Evolutionary conservation across 2,113 vertebrate species (phyloP), one percentile per base, ranked within the genome.

Genomic region (Psophia crepitans): DNA sequence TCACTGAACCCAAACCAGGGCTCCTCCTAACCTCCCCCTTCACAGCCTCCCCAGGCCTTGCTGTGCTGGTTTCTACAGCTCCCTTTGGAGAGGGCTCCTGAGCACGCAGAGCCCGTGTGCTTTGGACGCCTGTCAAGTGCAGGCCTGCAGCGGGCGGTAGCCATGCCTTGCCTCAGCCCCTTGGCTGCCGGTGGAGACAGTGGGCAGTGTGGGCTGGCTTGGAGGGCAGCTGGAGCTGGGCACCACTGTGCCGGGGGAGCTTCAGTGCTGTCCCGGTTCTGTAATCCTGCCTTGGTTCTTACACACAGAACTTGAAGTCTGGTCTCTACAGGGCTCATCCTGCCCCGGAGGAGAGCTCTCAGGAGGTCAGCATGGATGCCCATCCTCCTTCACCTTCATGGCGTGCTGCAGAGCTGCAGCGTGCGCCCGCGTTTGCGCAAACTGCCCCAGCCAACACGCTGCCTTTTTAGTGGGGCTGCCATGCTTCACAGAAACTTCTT

Each of bases 341-440:
- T 20, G 23, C 35, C 49, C 14, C 1, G 1, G 15, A 32, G 43
- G 26, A 74, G 39, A 44, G 41, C 53, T 35, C 49, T 58, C 4
- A 1, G 54, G 24, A n/a, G 15, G 16, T 74, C 28, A 12, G 30
- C 22, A 16, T 1, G 8, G 54, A 24, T 30, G 33, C 27, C 2
- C 21, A 27, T 20, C 6, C 26, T 75, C 23, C 70, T 20, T 30
- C 57, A 43, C 14, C 51, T 43, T 33, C 21, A 8, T 1, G 14
- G 39, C 1, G 4, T 44, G 51, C 21, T 17, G 33, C 19, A 16
- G 11, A 17, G 14, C 43, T 27, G 37, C 5, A 2, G 4, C 1
- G 12, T 7, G 37, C 3, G 1, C 28, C 46, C 1, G 1, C 3
- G 8, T 41, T 14, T 16, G 26, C 24, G 57, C 28, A 23, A 12